Percentiles rank a stretch among this genome's conserved stretches.
Conservation (phyloP, 2,797 vertebrate species). For the Pteropus rufus region DNA sequence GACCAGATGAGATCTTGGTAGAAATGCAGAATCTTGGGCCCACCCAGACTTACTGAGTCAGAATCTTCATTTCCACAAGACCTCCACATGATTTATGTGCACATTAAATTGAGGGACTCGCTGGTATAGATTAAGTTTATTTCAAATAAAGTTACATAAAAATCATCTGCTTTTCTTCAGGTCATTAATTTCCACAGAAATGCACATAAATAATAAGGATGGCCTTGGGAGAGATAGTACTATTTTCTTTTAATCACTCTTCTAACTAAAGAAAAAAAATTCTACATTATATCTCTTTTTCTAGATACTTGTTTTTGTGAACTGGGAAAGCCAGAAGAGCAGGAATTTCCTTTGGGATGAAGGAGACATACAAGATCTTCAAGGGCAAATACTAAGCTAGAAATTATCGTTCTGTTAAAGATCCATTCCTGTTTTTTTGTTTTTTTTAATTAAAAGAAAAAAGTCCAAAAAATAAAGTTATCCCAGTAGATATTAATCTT, state of each 20-base stretch:
- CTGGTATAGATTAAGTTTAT: background rate
- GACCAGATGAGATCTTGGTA: background rate
- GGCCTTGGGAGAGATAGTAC: background rate
- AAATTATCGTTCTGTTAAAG: conserved; percentile 35
- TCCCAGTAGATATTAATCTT: background rate
- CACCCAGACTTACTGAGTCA: background rate
- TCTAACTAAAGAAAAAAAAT: background rate
- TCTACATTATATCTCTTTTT: background rate
- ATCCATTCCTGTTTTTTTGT: background rate
- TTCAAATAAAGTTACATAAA: conserved; percentile 27
- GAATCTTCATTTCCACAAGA: conserved; percentile 22
- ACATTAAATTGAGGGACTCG: background rate
- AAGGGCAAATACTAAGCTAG: background rate
- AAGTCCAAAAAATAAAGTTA: background rate
- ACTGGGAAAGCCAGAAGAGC: background rate
- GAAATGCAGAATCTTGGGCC: background rate
- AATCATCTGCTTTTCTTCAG: background rate
- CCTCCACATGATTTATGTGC: background rate
- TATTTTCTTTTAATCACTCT: background rate
- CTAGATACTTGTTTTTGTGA: background rate
- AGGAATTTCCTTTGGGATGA: conserved; percentile 8
- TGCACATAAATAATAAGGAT: background rate
- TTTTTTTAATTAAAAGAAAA: background rate
- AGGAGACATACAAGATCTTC: background rate
- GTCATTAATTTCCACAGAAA: conserved; percentile 7